Evolutionary conservation across 2,888 invertebrate species (phyloP), one percentile per base, ranked within the genome.

Genomic region (Leptodirus hochenwartii): DNA sequence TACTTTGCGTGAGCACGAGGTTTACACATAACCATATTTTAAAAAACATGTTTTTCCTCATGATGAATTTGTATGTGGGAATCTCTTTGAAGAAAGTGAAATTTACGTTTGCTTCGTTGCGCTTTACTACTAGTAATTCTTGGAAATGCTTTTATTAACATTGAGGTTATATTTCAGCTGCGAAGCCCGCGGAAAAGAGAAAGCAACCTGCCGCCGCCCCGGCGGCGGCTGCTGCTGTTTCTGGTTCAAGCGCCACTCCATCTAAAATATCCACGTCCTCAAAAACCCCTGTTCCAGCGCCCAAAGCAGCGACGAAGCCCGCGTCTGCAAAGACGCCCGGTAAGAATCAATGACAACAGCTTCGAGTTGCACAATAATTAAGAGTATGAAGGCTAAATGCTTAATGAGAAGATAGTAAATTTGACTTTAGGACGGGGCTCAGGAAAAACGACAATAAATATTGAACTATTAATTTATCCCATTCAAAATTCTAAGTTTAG

Each of bases 121-220:
- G 20, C n/a, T 20, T 20, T 8, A 20, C 8, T 20, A 8, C 8
- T 8, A n/a, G 9, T 8, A 8, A 20, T 20, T n/a, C 8, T 20
- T 8, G 8, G 8, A 20, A 20, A n/a, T 20, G 20, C 8, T 8
- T 20, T 20, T n/a, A n/a, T n/a, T n/a, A n/a, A n/a, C n/a, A n/a
- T n/a, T n/a, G n/a, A n/a, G n/a, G 53, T 55, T 9, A 56, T 56
- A 27, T 44, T 43, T 49, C 58, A 45, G 55, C 59, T 37, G 62
- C 65, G 30, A 68, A 67, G 47, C 59, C 67, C 24, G 40, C 56
- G 41, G 70, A 64, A 47, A 70, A 63, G 52, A 58, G 58, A 47
- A 59, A 58, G 41, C 57, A 60, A 27, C 51, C 60, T 5, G 42
- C 58, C 6, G 50, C 54, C 26, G 47, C 52, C 13, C 44, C 49